Percentiles rank a stretch among this genome's conserved stretches.
Evolutionary conservation across 2,797 vertebrate species (phyloP).

Genomic region (Pangasius mekongensis): DNA sequence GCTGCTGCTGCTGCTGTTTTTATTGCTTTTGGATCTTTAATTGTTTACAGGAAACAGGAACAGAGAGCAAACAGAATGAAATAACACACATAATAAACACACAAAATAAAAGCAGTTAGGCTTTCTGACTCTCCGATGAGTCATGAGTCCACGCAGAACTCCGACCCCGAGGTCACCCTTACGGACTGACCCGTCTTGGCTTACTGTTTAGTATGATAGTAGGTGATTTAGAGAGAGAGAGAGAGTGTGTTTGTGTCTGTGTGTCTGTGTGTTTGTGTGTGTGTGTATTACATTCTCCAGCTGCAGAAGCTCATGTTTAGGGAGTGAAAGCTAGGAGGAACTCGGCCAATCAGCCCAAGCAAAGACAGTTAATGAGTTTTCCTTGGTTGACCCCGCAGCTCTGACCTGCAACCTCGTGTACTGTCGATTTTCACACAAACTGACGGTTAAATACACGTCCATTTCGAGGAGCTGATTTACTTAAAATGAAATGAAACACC

Average conservation of each 20-base stretch:
- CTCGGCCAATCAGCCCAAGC: neutral
- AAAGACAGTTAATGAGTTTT: neutral
- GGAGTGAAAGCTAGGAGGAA: neutral
- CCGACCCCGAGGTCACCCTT: neutral
- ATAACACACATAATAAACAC: constrained; percentile 9
- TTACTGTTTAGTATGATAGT: neutral
- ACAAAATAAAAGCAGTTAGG: neutral
- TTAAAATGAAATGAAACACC: neutral
- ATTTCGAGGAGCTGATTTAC: neutral
- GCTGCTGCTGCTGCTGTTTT: constrained; percentile 22
- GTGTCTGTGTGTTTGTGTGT: neutral
- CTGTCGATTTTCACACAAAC: neutral
- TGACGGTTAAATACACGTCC: neutral
- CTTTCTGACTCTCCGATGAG: neutral
- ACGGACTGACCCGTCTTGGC: neutral
- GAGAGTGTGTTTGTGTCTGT: neutral
- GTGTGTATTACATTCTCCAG: constrained; percentile 4
- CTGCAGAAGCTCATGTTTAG: constrained; percentile 23
- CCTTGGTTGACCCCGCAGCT: neutral
- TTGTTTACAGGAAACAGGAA: constrained; percentile 55
- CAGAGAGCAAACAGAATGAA: constrained; percentile 1
- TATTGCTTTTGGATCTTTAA: constrained; percentile 35
- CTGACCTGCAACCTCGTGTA: neutral
- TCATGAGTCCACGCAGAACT: neutral
- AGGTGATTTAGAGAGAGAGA: neutral